Percentiles rank a stretch among this genome's conserved stretches.
Evolutionary conservation across 2,113 vertebrate genomes (phyloP).

Genomic region (Gulo gulo): DNA sequence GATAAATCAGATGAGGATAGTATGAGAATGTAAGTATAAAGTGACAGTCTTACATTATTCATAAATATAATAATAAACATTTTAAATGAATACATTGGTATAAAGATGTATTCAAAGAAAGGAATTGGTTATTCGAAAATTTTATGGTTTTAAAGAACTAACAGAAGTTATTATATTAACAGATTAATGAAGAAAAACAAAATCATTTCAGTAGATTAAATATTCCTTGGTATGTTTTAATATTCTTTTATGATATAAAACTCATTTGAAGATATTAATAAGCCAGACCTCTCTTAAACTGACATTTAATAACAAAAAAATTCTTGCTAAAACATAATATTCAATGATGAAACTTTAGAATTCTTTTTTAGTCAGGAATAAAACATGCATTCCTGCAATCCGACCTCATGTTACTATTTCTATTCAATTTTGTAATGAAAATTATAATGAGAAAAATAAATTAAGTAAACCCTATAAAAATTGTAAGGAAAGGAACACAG

Average conservation of each 20-base stretch:
- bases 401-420: not conserved
- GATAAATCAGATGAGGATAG: not conserved
- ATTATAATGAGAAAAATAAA: not conserved
- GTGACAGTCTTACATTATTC: not conserved
- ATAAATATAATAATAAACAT: not conserved
- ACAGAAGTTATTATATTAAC: not conserved
- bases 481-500: not conserved
- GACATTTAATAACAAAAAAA: not conserved
- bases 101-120: not conserved
- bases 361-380: not conserved
- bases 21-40: not conserved
- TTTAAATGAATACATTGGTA: not conserved
- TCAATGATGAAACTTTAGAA: not conserved
- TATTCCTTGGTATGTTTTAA: not conserved
- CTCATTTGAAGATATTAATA: not conserved
- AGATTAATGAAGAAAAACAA: not conserved
- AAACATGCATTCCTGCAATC: not conserved
- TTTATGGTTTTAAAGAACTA: not conserved
- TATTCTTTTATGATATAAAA: not conserved
- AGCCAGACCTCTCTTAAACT: not conserved
- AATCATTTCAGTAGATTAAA: not conserved
- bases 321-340: not conserved
- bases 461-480: not conserved
- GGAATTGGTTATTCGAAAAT: not conserved
- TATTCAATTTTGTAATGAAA: not conserved